Conservation (phyloP, 2,113 vertebrate genomes). For the Motacilla alba region DNA sequence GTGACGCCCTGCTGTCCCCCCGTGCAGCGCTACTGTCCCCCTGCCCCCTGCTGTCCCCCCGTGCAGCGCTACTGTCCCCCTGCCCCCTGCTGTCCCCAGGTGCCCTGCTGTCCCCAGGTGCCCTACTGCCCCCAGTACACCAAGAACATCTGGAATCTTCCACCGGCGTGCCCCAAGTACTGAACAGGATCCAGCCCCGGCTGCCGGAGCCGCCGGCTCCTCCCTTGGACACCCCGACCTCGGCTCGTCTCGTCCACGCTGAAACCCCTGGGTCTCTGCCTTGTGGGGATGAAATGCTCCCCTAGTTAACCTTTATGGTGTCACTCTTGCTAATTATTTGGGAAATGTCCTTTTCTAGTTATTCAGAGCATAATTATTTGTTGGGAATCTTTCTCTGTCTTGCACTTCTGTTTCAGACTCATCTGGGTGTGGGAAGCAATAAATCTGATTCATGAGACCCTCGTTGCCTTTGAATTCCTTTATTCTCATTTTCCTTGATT, state of each 20-base stretch:
- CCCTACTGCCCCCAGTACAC: neutral
- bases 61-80: neutral
- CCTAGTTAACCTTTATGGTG: neutral
- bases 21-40: neutral
- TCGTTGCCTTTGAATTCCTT: neutral
- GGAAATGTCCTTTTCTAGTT: neutral
- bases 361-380: neutral
- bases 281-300: neutral
- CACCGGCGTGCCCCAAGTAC: neutral
- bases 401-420: neutral
- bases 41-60: neutral
- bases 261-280: neutral
- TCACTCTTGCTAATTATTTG: neutral
- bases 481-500: neutral
- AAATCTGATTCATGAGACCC: constrained; percentile 16
- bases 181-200: rapidly evolving
- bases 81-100: neutral
- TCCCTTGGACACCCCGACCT: neutral
- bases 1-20: neutral
- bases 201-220: neutral
- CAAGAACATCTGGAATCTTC: neutral
- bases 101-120: neutral
- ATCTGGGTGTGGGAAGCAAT: constrained; percentile 21
- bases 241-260: rapidly evolving
- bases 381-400: neutral